Evolutionary conservation across 2,888 invertebrate genomes (phyloP), one percentile per base, ranked within the genome.

Genomic region (Oscheius sp.): DNA sequence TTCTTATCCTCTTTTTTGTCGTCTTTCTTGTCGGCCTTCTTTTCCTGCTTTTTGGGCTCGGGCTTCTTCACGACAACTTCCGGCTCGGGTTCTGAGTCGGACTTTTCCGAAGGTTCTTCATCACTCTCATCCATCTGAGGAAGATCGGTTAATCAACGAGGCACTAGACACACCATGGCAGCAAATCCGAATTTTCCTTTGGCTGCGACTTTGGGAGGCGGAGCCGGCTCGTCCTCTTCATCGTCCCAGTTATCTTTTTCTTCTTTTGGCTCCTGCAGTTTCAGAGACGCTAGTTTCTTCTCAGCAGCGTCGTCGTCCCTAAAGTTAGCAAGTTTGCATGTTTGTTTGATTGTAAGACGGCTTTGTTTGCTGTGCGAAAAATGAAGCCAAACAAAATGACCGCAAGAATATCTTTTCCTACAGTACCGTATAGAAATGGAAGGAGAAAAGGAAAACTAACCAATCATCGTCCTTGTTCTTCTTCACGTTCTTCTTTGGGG

Each of bases 251-350:
- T 59, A 33, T 76, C 78, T 9, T 77, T 73, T 62, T 80, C 74
- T 13, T 73, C 68, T 29, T 75, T 73, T n/a, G 63, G 70, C 2
- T 83, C 73, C 9, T 74, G 76, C 76, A 82, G 29, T 4, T 70
- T 65, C 10, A 76, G 21, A 21, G 74, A 70, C 10, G 60, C 74
- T 9, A 82, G 58, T 47, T 81, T 82, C 73, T 79, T 77, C 70
- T 84, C 83, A 1, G 82, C 80, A 10, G 81, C 83, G 33, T 80
- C 84, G 58, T 84, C 84, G 53, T 82, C 83, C 84, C 84, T 84
- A 50, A 70, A 82, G 35, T n/a, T 32, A 11, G 42, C 13, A 37
- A 33, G 11, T 60, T 32, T 33, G 59, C 32, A n/a, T 1, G 21
- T 0, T n/a, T 37, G 32, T 55, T 1, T 55, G 55, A 11, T 13